A percentile compares a stretch with the other conserved stretches of the same genome.
Evolutionary conservation across 1,140 invertebrate genomes (phyloP).

Genomic region (Lepidurus couesii): DNA sequence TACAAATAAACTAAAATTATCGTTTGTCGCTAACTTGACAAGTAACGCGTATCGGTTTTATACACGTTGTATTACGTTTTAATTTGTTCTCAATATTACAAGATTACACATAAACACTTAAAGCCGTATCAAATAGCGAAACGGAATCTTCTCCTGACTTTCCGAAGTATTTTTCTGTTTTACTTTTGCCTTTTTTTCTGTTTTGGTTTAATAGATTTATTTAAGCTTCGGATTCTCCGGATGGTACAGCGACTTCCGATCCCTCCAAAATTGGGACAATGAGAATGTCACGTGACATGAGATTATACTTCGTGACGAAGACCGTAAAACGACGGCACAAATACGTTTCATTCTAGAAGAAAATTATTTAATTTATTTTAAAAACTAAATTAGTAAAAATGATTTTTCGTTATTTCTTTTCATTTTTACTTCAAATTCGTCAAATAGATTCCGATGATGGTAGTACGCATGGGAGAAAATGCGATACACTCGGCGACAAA

Average conservation of each 20-base stretch:
- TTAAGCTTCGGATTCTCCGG: slow-evolving; percentile 37
- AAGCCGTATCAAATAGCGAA: background rate
- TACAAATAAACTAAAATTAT: too few species aligned
- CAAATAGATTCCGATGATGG: slow-evolving; percentile 93
- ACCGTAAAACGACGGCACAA: slow-evolving; percentile 93
- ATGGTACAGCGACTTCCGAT: slow-evolving; percentile 45
- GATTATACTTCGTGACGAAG: slow-evolving; percentile 96
- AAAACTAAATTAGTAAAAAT: slow-evolving; percentile 27
- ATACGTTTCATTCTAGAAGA: slow-evolving; percentile 72
- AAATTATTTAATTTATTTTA: slow-evolving; percentile 30
- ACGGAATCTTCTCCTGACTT: background rate
- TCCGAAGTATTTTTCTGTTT: background rate
- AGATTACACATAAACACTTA: background rate
- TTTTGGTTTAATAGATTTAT: background rate
- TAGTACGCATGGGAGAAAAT: slow-evolving; percentile 99
- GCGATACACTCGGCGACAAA: slow-evolving; percentile 95
- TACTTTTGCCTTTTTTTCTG: background rate
- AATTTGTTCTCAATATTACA: slow-evolving; percentile 26
- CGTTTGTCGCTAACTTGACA: too few species aligned
- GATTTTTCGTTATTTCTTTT: slow-evolving; percentile 21
- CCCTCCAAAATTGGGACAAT: slow-evolving; percentile 92
- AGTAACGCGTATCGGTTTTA: background rate
- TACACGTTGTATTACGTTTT: slow-evolving; percentile 20
- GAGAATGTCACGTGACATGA: slow-evolving; percentile 97
- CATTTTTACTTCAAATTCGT: slow-evolving; percentile 80